These are phyloP conservation scores for Nerophis lumbriciformis DNA, from an alignment of 2,113 vertebrate species.

Conservation along the genomic window DNA sequence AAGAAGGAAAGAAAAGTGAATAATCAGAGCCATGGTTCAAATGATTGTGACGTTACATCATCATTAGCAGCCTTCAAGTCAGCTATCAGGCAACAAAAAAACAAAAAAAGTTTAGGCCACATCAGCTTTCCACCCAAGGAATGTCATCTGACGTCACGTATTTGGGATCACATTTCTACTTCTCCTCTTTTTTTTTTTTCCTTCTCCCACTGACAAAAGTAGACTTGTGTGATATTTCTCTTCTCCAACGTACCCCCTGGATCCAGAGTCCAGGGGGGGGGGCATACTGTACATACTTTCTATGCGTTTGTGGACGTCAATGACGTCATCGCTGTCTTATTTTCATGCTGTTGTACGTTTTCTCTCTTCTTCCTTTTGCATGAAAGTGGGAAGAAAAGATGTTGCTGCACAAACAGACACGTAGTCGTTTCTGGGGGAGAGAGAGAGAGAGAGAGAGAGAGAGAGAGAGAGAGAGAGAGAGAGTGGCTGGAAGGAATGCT, in stretches of 20 bases:
- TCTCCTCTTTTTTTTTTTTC: conserved; percentile 13
- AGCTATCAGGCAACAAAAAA: background rate
- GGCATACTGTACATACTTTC: background rate
- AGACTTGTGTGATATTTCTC: conserved; percentile 1
- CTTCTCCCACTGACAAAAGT: conserved; percentile 1
- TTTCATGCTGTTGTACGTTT: background rate
- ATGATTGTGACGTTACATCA: no score
- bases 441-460: conserved; percentile 33
- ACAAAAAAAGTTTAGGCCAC: conserved; percentile 46
- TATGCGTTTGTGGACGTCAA: no score
- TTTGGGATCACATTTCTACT: conserved; percentile 64
- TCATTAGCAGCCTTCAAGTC: no score
- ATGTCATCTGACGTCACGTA: conserved; percentile 69
- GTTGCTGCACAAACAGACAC: conserved; percentile 63
- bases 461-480: conserved; percentile 32
- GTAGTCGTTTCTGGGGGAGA: conserved; percentile 61
- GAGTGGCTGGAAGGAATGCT: conserved; percentile 71
- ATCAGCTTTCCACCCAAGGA: conserved; percentile 64
- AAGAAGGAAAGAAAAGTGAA: no score
- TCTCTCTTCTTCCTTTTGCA: background rate
- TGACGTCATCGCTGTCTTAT: background rate
- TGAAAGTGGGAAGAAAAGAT: background rate
- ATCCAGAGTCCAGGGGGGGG: background rate
- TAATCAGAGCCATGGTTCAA: no score
- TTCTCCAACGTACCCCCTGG: conserved; percentile 10